These are phyloP conservation scores for Corythaeola cristata DNA, from an alignment of 2,113 vertebrate species.

Conservation along the genomic window DNA sequence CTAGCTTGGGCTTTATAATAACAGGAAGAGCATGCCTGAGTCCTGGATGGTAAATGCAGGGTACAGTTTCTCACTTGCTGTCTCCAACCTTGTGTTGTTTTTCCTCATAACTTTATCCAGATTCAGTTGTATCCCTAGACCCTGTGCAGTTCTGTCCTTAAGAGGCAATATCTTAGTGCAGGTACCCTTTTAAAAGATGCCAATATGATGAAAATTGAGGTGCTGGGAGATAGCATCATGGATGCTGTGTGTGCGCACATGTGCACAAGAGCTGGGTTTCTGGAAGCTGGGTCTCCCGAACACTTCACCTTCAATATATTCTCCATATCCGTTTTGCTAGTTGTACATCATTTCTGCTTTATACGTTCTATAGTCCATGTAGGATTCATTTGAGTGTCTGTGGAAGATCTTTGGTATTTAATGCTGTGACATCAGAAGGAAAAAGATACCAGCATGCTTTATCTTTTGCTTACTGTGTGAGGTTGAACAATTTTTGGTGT, in stretches of 20 bases:
- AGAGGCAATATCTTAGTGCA: not conserved
- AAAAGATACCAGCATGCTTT: not conserved
- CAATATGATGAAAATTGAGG: not conserved
- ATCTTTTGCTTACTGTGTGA: not conserved
- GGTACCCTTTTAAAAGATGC: not conserved
- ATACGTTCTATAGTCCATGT: rapidly evolving
- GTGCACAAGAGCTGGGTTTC: not conserved
- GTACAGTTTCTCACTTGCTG: not conserved
- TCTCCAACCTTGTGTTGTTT: not conserved
- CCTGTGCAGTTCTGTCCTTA: not conserved
- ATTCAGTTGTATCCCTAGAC: not conserved
- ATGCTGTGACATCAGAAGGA: not conserved
- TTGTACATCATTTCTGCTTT: not conserved
- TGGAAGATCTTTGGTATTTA: not conserved
- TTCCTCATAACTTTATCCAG: not conserved
- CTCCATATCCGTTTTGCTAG: not conserved
- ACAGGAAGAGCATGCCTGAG: not conserved
- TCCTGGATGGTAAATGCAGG: not conserved
- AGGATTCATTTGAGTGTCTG: not conserved
- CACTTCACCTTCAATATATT: not conserved
- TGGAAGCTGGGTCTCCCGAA: not conserved
- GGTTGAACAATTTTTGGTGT: not conserved
- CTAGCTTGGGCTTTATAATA: not conserved
- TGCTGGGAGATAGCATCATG: not conserved
- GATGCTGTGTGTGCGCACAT: not conserved